A percentile compares a stretch with the other conserved stretches of the same genome.
Conservation (phyloP, 1,140 invertebrate species). For the Philopotamus ludificatus region DNA sequence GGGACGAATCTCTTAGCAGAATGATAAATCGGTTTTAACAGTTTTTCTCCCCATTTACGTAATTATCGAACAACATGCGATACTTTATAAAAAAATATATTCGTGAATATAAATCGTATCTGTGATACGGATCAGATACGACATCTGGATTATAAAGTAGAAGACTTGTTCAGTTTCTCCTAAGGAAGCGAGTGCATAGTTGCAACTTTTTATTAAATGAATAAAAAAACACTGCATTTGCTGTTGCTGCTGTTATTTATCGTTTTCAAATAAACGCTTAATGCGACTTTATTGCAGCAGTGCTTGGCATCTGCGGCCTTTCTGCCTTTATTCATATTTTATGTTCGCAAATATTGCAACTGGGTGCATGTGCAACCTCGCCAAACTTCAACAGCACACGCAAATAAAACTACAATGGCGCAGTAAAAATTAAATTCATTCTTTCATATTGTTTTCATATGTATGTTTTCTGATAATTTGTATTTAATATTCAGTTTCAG, state of each 20-base stretch:
- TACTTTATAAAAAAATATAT: too few species aligned
- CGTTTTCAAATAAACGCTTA: constrained; percentile 17
- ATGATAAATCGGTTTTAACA: constrained; percentile 36
- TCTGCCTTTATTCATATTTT: constrained; percentile 9
- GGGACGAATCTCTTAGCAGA: background rate
- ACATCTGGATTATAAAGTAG: constrained; percentile 18
- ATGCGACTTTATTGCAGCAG: constrained; percentile 16
- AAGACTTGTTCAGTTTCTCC: constrained; percentile 3
- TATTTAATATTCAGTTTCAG: too few species aligned
- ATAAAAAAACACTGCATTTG: constrained; percentile 7
- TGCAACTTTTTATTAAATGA: too few species aligned
- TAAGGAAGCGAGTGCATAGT: constrained; percentile 14
- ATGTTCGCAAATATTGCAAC: constrained; percentile 2
- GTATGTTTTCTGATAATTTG: too few species aligned
- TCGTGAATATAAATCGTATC: too few species aligned
- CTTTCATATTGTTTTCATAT: too few species aligned
- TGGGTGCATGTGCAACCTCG: background rate
- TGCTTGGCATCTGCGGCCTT: constrained; percentile 4
- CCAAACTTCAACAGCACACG: background rate
- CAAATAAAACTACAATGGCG: too few species aligned
- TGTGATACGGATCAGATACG: too few species aligned
- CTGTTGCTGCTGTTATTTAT: constrained; percentile 11
- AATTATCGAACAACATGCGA: constrained; percentile 18
- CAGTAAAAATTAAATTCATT: too few species aligned
- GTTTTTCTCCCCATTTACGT: constrained; percentile 23